Evolutionary conservation across 1,140 invertebrate species (phyloP).

Genomic region (Bombus affinis): DNA sequence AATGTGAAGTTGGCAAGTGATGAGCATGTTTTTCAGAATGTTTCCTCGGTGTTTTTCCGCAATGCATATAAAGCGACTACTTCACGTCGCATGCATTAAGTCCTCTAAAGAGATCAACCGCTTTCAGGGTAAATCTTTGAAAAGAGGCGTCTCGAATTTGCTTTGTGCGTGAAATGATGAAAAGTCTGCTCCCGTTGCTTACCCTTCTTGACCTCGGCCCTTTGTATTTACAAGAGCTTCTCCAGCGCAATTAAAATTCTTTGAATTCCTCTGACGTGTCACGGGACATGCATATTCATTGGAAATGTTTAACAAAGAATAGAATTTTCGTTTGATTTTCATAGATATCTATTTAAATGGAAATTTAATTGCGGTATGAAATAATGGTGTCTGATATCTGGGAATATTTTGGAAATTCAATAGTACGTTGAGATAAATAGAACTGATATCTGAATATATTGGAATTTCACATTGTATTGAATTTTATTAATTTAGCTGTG

Average conservation of each 20-base stretch:
- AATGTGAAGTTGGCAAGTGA: neutral
- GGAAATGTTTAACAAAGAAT: neutral
- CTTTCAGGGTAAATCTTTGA: constrained; percentile 14
- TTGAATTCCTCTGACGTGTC: neutral
- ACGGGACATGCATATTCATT: neutral
- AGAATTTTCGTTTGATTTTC: neutral
- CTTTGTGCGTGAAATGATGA: constrained; percentile 21
- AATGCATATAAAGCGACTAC: neutral
- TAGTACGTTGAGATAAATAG: too few relatives aligned
- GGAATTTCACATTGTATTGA: too few relatives aligned
- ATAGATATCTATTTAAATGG: neutral
- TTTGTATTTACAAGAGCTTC: neutral
- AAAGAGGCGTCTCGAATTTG: neutral
- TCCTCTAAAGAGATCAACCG: constrained; percentile 10
- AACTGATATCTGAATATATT: too few relatives aligned
- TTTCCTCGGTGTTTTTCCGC: neutral
- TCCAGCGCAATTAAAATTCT: constrained; percentile 24
- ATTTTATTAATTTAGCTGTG: too few relatives aligned
- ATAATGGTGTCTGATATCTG: too few relatives aligned
- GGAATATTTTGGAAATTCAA: too few relatives aligned
- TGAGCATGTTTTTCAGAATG: neutral
- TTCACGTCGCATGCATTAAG: neutral
- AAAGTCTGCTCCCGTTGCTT: neutral
- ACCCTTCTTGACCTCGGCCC: constrained; percentile 5
- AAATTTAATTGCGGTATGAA: neutral